Base-by-base conservation (phyloP, 1,140 invertebrate species). In the Saxidomus purpurata region DNA sequence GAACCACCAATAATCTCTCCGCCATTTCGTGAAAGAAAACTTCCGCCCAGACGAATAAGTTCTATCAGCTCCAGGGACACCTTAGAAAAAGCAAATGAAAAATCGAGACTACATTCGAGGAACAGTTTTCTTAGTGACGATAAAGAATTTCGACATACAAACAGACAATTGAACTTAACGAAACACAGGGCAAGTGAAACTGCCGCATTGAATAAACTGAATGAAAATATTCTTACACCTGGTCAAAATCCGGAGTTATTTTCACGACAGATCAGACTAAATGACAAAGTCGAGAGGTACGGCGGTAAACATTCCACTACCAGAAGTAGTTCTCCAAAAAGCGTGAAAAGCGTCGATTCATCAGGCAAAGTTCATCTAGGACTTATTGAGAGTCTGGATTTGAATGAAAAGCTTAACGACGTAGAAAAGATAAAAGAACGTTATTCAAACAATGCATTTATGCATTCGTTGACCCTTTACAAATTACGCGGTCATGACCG, bases 351-450 rank as follows among this genome's bases (percentile, higher is more conserved):
- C 59, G 43, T 49, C 4, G 79, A 89, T 25, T 83, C 71, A 13
- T 83, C 80, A 1, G 87, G 87, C 9, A 89, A 84, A 84, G 49
- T 84, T n/a, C 87, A 83, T 25, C 43, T 89, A 19, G 80, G 87
- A 47, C 36, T 89, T 9, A 89, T 89, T 9, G 87, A 89, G n/a
- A 89, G 87, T 63, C 71, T 89, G 0, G 87, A 89, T 89, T 59
- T 89, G 19, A 89, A 84, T 34, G 87, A 89, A 71, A 83, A 84
- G 55, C 52, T 89, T 15, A 61, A 82, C 61, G 87, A 89, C 25
- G 63, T 89, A 3, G 81, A 89, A 36, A 89, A 89, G 38, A 84
- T 89, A n/a, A 89, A 89, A 47, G 87, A 89, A 83, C 47, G 87
- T 19, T 89, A 89, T 77, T 89, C 87, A 52, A 89, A 81, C 22